Evolutionary conservation across 2,888 invertebrate genomes (phyloP), one percentile per base, ranked within the genome.

Genomic region (Falcaria lacertinaria): DNA sequence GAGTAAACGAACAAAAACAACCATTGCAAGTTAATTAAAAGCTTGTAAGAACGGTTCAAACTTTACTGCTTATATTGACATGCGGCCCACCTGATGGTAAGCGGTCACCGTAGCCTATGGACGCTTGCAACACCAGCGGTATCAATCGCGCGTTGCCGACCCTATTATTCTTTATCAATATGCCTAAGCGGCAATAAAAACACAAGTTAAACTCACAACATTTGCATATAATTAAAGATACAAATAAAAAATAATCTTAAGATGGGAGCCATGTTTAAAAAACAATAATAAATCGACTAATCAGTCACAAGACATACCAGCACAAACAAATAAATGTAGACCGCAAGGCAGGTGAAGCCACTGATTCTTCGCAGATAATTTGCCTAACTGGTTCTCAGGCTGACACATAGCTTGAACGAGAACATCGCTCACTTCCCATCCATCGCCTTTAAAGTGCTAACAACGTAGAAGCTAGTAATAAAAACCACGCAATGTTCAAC

Each of bases 321-420:
- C 46, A 48, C 25, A 47, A 45, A 64, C 64, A 74, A 69, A 71
- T 65, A 69, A 70, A 70, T 63, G 64, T 65, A 72, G 65, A 63
- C 60, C 54, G 58, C 52, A 55, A 53, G 78, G 83, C 86, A 87
- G 86, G 86, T 87, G 86, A 69, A 80, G 52, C 65, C 80, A 72
- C 74, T 78, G 81, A 84, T 86, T 81, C 81, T 61, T 72, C 61
- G 74, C 74, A 69, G 84, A 85, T 85, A 84, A 85, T 86, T 84
- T 85, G 74, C 84, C 76, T 85, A 85, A 86, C 86, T 74, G 82
- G 86, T 86, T 86, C 69, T 69, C 61, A 52, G 52, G 58, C 80
- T 76, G 74, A 78, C 79, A 80, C 74, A 72, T 76, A 57, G 57
- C 65, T 50, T 41, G 39, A 32, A 53, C 59, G 35, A 55, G 39